These are phyloP conservation scores for Megalops cyprinoides DNA, from an alignment of 2,797 vertebrate genomes.

Conservation along the genomic window DNA sequence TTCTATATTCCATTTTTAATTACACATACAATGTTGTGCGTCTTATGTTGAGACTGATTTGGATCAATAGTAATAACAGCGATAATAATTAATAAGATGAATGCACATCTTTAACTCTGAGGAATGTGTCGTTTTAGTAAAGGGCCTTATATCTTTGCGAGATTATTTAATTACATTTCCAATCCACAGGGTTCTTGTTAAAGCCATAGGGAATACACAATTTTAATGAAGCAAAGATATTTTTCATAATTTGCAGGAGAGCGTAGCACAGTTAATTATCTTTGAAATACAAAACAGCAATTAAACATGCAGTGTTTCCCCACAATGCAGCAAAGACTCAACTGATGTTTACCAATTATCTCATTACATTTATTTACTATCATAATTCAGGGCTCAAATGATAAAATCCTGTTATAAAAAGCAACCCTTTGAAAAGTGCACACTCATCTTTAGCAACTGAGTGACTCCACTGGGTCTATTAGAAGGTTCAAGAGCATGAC, in stretches of 20 bases:
- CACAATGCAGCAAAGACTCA: slow-evolving; percentile 18
- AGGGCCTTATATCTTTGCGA: not conserved
- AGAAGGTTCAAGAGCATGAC: slow-evolving; percentile 43
- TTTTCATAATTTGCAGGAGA: slow-evolving; percentile 22
- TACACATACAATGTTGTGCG: too few species aligned
- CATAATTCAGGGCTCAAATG: slow-evolving; percentile 36
- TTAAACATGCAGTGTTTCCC: slow-evolving; percentile 41
- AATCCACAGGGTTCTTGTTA: slow-evolving; percentile 25
- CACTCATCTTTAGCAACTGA: not conserved
- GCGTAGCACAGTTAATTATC: slow-evolving; percentile 21
- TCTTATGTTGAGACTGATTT: too few species aligned
- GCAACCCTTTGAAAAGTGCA: not conserved
- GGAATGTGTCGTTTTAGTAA: not conserved
- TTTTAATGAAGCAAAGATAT: slow-evolving; percentile 23
- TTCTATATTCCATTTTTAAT: too few species aligned
- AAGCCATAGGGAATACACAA: slow-evolving; percentile 33
- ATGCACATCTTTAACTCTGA: not conserved
- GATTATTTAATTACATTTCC: slow-evolving; percentile 36
- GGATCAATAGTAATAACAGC: not conserved
- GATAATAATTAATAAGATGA: not conserved
- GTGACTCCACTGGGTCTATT: slow-evolving; percentile 27
- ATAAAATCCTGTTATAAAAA: slow-evolving; percentile 24
- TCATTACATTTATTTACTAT: slow-evolving; percentile 36
- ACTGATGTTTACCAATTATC: slow-evolving; percentile 29
- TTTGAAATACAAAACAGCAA: slow-evolving; percentile 33